phyloP scores from a whole-genome alignment of 1,140 invertebrate genomes.

The Macrobrachium rosenbergii region DNA sequence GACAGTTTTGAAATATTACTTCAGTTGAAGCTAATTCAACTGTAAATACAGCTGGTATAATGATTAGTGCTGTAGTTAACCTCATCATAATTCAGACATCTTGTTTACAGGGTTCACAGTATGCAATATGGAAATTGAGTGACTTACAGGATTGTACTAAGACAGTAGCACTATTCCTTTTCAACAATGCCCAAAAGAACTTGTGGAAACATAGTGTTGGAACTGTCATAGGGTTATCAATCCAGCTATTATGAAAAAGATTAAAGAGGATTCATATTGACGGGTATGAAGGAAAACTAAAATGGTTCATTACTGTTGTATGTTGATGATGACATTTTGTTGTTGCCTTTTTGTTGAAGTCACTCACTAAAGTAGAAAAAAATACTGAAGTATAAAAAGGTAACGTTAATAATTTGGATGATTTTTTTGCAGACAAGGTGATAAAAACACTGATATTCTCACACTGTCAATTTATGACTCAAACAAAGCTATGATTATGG shows the following conservation, averaged over 20 bases:
- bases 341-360: neutral
- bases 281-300: conserved; percentile 60
- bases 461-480: conserved; percentile 63
- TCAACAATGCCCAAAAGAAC: conserved; percentile 83
- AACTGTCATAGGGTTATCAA: conserved; percentile 88
- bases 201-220: conserved; percentile 87
- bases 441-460: conserved; percentile 43
- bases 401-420: no score
- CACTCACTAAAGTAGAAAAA: neutral
- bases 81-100: neutral
- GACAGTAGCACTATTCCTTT: conserved; percentile 85
- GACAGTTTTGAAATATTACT: no score
- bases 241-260: conserved; percentile 82
- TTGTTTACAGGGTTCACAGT: conserved; percentile 77
- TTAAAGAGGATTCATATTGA: conserved; percentile 68
- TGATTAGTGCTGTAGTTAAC: no score
- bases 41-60: no score
- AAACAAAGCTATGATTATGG: conserved; percentile 61
- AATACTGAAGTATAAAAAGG: no score
- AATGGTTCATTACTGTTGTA: neutral
- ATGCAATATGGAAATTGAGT: conserved; percentile 87
- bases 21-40: no score
- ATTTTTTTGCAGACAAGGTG: conserved; percentile 32
- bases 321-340: no score
- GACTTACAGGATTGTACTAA: conserved; percentile 86